Percentiles rank a stretch among this genome's conserved stretches.
phyloP scores from a whole-genome alignment of 2,113 vertebrate genomes.

The Psephotus haematonotus region DNA sequence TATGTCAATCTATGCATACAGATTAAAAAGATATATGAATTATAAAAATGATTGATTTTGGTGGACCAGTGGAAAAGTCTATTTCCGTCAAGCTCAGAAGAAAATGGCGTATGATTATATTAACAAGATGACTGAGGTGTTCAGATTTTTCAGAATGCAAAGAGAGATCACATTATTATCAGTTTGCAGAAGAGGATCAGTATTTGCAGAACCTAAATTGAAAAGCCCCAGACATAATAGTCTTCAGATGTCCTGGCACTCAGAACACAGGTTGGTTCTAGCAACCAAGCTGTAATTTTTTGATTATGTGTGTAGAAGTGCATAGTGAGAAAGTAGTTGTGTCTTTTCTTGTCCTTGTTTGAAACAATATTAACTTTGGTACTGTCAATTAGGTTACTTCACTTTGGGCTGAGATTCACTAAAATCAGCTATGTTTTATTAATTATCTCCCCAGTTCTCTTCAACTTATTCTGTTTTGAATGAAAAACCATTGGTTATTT shows the following conservation, averaged over 20 bases:
- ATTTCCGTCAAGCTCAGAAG: constrained; percentile 6
- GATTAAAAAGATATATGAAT: constrained; percentile 28
- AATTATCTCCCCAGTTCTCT: neutral
- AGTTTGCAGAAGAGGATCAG: neutral
- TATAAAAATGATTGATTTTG: constrained; percentile 30
- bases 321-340: neutral
- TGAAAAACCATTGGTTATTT: neutral
- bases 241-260: neutral
- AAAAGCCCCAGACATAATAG: neutral
- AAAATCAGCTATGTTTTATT: neutral
- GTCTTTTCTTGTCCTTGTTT: neutral
- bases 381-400: neutral
- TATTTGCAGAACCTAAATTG: neutral
- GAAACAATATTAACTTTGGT: neutral
- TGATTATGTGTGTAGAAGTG: neutral
- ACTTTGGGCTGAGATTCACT: neutral
- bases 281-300: neutral
- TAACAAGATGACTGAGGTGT: neutral
- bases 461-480: neutral
- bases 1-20: neutral
- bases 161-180: neutral
- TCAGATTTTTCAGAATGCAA: neutral
- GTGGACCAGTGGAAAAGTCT: neutral
- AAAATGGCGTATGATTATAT: neutral
- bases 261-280: neutral